Evolutionary conservation across 2,888 invertebrate genomes (phyloP).

Genomic region (Syritta pipiens): DNA sequence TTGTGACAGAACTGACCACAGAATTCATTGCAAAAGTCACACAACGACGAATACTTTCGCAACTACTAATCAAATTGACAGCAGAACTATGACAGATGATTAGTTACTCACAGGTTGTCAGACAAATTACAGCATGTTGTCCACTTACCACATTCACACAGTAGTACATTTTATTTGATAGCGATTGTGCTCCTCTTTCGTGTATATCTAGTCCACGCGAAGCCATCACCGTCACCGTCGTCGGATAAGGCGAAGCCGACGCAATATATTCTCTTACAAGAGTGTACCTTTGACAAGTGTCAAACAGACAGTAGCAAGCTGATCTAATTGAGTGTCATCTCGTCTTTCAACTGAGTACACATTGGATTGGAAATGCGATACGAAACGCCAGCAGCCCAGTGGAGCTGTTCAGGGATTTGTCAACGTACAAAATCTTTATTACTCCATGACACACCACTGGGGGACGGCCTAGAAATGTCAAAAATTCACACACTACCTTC

Average conservation of each 20-base stretch:
- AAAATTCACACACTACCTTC: conserved; percentile 38
- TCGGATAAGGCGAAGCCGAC: not conserved
- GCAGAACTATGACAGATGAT: conserved; percentile 29
- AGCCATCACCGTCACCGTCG: not conserved
- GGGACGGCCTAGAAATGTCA: conserved; percentile 62
- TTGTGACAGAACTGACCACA: not conserved
- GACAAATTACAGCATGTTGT: not conserved
- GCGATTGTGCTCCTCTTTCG: not conserved
- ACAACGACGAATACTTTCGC: not conserved
- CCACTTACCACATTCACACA: not conserved
- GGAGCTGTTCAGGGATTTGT: conserved; percentile 25
- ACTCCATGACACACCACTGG: conserved; percentile 19
- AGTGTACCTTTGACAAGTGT: conserved; percentile 42
- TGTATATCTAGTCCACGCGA: not conserved
- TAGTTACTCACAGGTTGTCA: conserved; percentile 35
- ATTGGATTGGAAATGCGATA: conserved; percentile 45
- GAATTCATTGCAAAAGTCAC: conserved; percentile 7
- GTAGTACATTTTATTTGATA: not conserved
- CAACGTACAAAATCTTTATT: conserved; percentile 30
- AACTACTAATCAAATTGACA: conserved; percentile 26
- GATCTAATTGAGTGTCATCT: conserved; percentile 59
- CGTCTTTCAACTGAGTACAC: conserved; percentile 38
- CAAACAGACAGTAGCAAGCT: conserved; percentile 61
- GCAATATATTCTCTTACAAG: conserved; percentile 27
- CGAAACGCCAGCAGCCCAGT: conserved; percentile 22